Conservation (phyloP, 2,888 invertebrate genomes). For the Incurvaria masculella region DNA sequence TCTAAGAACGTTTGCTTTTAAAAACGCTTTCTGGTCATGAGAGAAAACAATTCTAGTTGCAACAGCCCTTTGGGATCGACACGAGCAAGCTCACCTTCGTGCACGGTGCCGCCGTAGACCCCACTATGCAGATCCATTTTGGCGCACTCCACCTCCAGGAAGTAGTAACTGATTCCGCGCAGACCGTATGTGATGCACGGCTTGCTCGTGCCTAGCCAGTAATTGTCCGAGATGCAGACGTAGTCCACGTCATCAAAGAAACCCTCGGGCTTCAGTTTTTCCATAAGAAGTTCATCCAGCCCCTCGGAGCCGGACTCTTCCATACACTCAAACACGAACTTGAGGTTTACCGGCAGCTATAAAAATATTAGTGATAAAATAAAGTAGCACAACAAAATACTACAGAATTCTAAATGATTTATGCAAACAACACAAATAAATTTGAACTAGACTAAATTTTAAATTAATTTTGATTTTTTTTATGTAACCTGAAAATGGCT, state of each 20-base stretch:
- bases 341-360: conserved; percentile 69
- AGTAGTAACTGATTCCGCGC: conserved; percentile 90
- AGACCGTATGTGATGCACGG: conserved; percentile 97
- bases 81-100: conserved; percentile 48
- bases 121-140: conserved; percentile 95
- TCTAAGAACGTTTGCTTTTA: too few species aligned
- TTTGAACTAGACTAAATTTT: too few species aligned
- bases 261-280: conserved; percentile 54
- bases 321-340: conserved; percentile 98
- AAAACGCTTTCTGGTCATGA: too few species aligned
- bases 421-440: too few species aligned
- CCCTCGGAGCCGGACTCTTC: conserved; percentile 97
- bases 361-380: too few species aligned
- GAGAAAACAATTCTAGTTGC: too few species aligned
- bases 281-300: conserved; percentile 77
- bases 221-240: conserved; percentile 98
- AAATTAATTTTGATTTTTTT: too few species aligned
- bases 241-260: conserved; percentile 86
- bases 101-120: conserved; percentile 90
- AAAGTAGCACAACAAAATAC: too few species aligned
- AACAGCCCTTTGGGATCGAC: too few species aligned
- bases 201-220: conserved; percentile 96
- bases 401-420: too few species aligned
- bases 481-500: too few species aligned
- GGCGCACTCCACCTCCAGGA: conserved; percentile 84